These are phyloP conservation scores for Sebastes taczanowskii DNA, from an alignment of 2,797 vertebrate genomes.

Conservation along the genomic window DNA sequence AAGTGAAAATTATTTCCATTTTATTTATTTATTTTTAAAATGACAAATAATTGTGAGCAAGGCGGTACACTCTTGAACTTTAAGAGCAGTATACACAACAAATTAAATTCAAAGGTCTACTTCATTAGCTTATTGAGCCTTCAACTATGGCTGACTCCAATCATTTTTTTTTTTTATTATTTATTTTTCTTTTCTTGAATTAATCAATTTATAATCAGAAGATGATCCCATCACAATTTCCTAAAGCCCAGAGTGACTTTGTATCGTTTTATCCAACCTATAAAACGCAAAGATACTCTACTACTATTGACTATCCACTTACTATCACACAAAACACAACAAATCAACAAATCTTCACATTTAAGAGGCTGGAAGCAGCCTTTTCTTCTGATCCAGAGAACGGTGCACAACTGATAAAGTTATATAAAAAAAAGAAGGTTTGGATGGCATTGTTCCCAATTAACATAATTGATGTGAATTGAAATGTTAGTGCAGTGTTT, in stretches of 20 bases:
- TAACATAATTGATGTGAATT: too few species aligned
- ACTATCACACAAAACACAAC: not conserved
- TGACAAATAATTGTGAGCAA: not conserved
- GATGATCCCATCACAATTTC: not conserved
- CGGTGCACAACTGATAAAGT: too few species aligned
- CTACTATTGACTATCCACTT: not conserved
- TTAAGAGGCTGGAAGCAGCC: too few species aligned
- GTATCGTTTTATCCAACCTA: not conserved
- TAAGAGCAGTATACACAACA: not conserved
- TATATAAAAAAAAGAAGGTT: too few species aligned
- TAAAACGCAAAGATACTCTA: too few species aligned
- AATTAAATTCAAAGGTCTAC: not conserved
- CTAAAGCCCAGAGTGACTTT: not conserved
- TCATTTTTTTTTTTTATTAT: rapidly evolving
- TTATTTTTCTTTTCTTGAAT: not conserved
- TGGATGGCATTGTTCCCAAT: too few species aligned
- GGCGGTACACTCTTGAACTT: not conserved
- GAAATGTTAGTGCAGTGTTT: too few species aligned
- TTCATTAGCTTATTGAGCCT: not conserved
- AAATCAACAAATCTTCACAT: too few species aligned
- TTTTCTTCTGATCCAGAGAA: too few species aligned
- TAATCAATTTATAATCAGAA: not conserved
- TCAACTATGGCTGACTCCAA: not conserved
- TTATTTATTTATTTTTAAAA: not conserved
- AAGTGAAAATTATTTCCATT: not conserved